Conservation (phyloP, 1,140 invertebrate species). For the Drosophila varians region DNA sequence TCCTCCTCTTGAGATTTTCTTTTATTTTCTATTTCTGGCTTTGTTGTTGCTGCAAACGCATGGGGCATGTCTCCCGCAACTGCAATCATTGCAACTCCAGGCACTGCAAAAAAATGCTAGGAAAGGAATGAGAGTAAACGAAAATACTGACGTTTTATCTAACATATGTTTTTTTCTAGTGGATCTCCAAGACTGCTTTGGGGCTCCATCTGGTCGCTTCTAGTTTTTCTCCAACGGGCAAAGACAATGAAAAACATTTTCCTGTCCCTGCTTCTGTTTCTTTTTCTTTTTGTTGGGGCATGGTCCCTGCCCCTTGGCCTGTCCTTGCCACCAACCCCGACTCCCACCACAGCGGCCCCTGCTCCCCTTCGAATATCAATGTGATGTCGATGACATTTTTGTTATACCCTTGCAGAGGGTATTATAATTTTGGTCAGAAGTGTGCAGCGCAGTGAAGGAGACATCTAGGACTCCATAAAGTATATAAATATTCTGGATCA, state of each 20-base stretch:
- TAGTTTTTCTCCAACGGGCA: conserved; percentile 67
- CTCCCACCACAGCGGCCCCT: background rate
- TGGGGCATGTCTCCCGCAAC: conserved; percentile 80
- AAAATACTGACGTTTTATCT: too few species aligned
- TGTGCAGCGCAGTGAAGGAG: too few species aligned
- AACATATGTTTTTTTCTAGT: background rate
- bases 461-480: too few species aligned
- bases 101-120: background rate
- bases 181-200: background rate
- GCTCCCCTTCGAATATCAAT: conserved; percentile 45
- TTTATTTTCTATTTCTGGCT: conserved; percentile 27
- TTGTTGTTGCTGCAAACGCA: conserved; percentile 68
- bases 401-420: too few species aligned
- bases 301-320: conserved; percentile 27
- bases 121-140: background rate
- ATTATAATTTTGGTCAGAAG: too few species aligned
- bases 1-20: background rate
- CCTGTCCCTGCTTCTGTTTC: conserved; percentile 52
- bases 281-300: conserved; percentile 4
- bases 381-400: conserved; percentile 76
- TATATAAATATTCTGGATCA: too few species aligned
- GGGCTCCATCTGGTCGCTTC: conserved; percentile 26
- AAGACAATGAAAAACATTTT: conserved; percentile 78
- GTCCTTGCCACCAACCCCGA: conserved; percentile 13
- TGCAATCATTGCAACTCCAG: conserved; percentile 62